phyloP scores from a whole-genome alignment of 1,140 invertebrate species.

The Batillaria attramentaria region DNA sequence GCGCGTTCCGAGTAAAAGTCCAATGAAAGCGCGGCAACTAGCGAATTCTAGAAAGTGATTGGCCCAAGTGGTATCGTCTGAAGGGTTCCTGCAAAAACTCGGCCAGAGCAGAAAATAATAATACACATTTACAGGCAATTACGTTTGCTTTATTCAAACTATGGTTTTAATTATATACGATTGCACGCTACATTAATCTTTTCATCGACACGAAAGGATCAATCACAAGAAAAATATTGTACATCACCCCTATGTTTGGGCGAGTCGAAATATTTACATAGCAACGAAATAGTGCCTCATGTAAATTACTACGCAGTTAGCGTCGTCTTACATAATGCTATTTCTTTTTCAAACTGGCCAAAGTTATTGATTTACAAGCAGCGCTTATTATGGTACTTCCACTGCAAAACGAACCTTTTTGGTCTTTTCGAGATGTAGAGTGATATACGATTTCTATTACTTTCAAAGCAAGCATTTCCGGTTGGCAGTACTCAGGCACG shows the following conservation, averaged over 20 bases:
- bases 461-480: conserved; percentile 42
- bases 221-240: background rate
- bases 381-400: background rate
- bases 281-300: background rate
- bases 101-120: background rate
- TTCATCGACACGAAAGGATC: background rate
- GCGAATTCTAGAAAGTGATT: background rate
- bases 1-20: background rate
- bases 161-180: background rate
- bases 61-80: conserved; percentile 4
- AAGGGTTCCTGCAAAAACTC: background rate
- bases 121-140: background rate
- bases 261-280: background rate
- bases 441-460: background rate
- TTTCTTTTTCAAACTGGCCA: background rate
- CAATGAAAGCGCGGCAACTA: background rate
- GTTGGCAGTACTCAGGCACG: conserved; percentile 29
- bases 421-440: background rate
- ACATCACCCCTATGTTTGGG: background rate
- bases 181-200: background rate
- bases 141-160: background rate
- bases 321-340: background rate
- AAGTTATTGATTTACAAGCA: background rate
- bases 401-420: background rate
- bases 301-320: background rate